Percentiles rank a stretch among this genome's conserved stretches.
phyloP scores from a whole-genome alignment of 1,140 invertebrate genomes.

The Melanaphis sacchari region DNA sequence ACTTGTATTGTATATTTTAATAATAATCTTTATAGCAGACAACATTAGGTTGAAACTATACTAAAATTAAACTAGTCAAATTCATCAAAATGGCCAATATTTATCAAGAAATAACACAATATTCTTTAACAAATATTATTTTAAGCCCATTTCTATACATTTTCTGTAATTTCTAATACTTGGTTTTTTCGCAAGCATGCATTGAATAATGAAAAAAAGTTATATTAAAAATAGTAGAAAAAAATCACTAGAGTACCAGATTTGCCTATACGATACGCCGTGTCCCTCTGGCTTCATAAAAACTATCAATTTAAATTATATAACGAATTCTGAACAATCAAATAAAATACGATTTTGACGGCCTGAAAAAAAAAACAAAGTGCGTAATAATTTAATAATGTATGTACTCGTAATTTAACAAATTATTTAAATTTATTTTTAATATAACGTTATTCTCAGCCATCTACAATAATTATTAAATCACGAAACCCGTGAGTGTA shows the following conservation, averaged over 20 bases:
- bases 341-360: background rate
- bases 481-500: background rate
- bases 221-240: background rate
- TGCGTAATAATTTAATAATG: background rate
- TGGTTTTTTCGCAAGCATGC: too few relatives aligned
- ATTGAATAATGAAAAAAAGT: background rate
- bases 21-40: background rate
- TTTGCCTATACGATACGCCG: slow-evolving; percentile 42
- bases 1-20: background rate
- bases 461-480: background rate
- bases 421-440: background rate
- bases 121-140: too few relatives aligned
- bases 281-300: background rate
- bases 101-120: too few relatives aligned
- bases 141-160: too few relatives aligned
- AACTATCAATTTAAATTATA: background rate
- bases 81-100: too few relatives aligned
- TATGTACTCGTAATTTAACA: slow-evolving; percentile 8
- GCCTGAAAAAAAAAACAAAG: background rate
- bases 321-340: background rate
- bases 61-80: too few relatives aligned
- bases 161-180: too few relatives aligned
- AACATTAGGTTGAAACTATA: background rate
- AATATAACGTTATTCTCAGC: background rate
- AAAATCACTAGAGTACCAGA: background rate